These are phyloP conservation scores for Rhadina sibilatrix DNA, from an alignment of 2,113 vertebrate species.

Conservation along the genomic window DNA sequence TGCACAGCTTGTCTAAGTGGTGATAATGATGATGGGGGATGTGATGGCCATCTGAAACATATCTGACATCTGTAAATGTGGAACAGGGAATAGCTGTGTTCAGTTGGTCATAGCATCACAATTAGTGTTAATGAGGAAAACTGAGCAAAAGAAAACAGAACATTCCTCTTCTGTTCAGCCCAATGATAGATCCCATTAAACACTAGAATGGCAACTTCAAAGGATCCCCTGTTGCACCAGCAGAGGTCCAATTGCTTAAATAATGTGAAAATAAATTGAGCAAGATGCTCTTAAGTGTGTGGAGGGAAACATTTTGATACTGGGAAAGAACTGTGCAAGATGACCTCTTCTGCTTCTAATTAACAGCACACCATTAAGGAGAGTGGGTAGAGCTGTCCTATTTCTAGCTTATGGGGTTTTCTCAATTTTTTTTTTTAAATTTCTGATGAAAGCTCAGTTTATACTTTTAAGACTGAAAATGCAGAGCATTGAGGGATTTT, in stretches of 20 bases:
- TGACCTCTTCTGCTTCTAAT: slow-evolving; percentile 7
- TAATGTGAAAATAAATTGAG: slow-evolving; percentile 52
- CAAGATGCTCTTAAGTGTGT: not conserved
- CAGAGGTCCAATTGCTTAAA: slow-evolving; percentile 40
- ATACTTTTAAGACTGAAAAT: not conserved
- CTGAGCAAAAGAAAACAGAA: slow-evolving; percentile 27
- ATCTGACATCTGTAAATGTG: slow-evolving; percentile 32
- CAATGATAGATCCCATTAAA: slow-evolving; percentile 23
- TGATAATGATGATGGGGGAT: slow-evolving; percentile 36
- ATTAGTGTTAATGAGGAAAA: slow-evolving; percentile 53
- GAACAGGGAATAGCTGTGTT: slow-evolving; percentile 30
- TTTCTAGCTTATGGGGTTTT: not conserved
- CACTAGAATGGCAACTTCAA: not conserved
- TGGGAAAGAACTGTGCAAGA: not conserved
- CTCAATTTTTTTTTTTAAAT: not conserved
- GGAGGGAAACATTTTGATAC: slow-evolving; percentile 12
- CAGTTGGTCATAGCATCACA: slow-evolving; percentile 19
- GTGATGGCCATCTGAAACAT: slow-evolving; percentile 3
- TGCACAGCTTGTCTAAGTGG: slow-evolving; percentile 38
- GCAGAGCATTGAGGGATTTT: rapidly evolving
- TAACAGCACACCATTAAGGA: not conserved
- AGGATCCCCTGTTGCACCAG: slow-evolving; percentile 2
- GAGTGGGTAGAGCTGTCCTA: not conserved
- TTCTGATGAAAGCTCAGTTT: not conserved
- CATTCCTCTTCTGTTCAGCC: not conserved